Evolutionary conservation across 2,113 vertebrate genomes (phyloP), one percentile per base, ranked within the genome.

Genomic region (Entosphenus tridentatus): DNA sequence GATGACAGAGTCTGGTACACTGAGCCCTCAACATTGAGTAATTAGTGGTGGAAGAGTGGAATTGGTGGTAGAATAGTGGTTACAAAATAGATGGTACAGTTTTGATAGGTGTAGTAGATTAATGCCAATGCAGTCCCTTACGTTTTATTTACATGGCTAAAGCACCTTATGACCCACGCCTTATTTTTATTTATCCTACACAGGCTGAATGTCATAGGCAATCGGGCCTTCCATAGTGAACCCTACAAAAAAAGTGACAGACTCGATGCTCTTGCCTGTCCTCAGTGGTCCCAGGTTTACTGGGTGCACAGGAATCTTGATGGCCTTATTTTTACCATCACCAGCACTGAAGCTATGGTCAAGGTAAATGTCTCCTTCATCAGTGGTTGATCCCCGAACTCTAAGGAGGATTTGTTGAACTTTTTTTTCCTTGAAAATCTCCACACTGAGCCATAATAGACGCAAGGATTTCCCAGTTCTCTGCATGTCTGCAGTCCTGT

Each of bases 271-370:
- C 62, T 21, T n/a, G 21, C 62, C 62, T 65, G 14, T 65, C n/a
- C 62, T n/a, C n/a, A 65, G n/a, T 65, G n/a, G 62, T n/a, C 62
- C 10, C 62, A 10, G 62, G 62, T 65, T 65, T 21, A 65, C 62
- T 16, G 62, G 62, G 21, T 21, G 62, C n/a, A 65, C 62, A 65
- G 62, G 62, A 65, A 65, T 65, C 62, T 65, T 65, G n/a, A 65
- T 65, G 8, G 10, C n/a, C 21, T 65, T 21, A 65, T 21, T 10
- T n/a, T n/a, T 9, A 16, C 62, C 62, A 16, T 65, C 8, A n/a
- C n/a, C n/a, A 65, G 62, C n/a, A 65, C 62, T 16, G 14, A 65
- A 9, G 2, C 21, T 65, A 18, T 65, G 62, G 21, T 65, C 62
- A n/a, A 65, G 62, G 21, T 65, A 65, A 65, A 65, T 65, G 62